Conservation (phyloP, 2,797 vertebrate genomes). For the Tokudaia tokunoshimensis region DNA sequence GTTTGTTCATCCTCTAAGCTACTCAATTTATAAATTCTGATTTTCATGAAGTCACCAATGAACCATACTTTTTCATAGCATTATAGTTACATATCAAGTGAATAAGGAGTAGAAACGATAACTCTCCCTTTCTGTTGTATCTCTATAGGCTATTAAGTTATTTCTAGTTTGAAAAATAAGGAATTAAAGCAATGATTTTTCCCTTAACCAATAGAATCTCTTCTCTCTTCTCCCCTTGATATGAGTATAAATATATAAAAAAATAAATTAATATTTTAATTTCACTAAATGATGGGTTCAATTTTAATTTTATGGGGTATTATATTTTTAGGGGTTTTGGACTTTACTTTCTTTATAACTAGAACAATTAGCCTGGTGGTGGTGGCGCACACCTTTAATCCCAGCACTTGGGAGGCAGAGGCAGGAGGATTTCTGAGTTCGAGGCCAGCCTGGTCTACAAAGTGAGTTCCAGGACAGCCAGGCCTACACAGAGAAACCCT, state of each 20-base stretch:
- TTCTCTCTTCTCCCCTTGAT: not conserved
- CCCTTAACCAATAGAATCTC: not conserved
- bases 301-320: not conserved
- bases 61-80: not conserved
- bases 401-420: no score
- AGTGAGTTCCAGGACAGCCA: no score
- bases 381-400: no score
- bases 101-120: no score
- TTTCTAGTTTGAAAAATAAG: conserved; percentile 23
- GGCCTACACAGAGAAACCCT: no score
- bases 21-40: not conserved
- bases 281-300: not conserved
- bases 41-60: not conserved
- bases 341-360: not conserved
- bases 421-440: no score
- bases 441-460: no score
- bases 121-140: not conserved
- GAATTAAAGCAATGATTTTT: not conserved
- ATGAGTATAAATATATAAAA: not conserved
- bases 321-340: not conserved
- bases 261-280: not conserved
- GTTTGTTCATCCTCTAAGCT: not conserved
- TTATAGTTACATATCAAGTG: not conserved
- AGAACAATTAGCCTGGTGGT: not conserved
- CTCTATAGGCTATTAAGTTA: not conserved